phyloP scores from a whole-genome alignment of 2,888 invertebrate genomes.

The Megaustenia siamemsis region DNA sequence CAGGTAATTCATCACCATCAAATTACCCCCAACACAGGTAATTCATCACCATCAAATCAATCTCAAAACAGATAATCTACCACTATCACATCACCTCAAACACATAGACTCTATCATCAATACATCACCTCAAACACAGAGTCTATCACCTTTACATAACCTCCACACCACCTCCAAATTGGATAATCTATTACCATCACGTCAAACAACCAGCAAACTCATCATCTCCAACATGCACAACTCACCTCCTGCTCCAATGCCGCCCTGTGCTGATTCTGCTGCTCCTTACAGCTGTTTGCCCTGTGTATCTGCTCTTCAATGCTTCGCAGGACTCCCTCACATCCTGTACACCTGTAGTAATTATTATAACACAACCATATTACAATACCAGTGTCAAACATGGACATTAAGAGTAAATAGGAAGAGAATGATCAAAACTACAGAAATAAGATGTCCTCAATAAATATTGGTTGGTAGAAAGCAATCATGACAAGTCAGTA shows the following conservation, averaged over 20 bases:
- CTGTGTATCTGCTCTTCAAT: slow-evolving; percentile 93
- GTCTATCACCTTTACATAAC: too few relatives aligned
- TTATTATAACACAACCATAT: background rate
- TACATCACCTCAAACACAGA: too few relatives aligned
- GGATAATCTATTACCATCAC: too few relatives aligned
- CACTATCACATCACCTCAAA: background rate
- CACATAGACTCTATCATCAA: background rate
- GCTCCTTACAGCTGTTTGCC: slow-evolving; percentile 92
- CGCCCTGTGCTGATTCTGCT: slow-evolving; percentile 88
- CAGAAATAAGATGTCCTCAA: too few relatives aligned
- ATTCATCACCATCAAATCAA: background rate
- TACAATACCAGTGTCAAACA: too few relatives aligned
- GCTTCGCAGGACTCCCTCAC: slow-evolving; percentile 91
- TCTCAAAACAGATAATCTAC: background rate
- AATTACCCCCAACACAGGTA: too few relatives aligned
- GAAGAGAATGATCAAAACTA: too few relatives aligned
- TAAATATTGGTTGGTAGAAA: too few relatives aligned
- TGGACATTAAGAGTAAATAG: too few relatives aligned
- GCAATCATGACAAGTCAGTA: too few relatives aligned
- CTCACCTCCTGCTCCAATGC: slow-evolving; percentile 90
- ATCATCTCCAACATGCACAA: background rate
- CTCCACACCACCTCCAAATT: too few relatives aligned
- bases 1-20: background rate
- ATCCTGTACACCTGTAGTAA: slow-evolving; percentile 88
- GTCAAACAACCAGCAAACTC: too few relatives aligned